Evolutionary conservation across 2,113 vertebrate genomes (phyloP).

Genomic region (Varanus salvator): DNA sequence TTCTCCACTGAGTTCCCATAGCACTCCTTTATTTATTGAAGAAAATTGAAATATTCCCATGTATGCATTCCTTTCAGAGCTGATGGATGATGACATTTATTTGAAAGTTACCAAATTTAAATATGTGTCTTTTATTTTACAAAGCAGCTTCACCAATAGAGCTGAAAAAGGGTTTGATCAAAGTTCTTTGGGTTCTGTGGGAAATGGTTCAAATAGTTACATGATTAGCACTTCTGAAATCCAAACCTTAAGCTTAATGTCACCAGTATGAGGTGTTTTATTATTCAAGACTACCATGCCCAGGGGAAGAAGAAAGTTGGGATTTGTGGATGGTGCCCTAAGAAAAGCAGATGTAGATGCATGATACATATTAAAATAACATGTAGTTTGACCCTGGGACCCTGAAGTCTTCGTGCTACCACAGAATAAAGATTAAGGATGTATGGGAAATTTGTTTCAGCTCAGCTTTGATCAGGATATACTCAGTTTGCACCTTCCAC

Average conservation of each 20-base stretch:
- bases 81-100: not conserved
- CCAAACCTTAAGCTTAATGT: not conserved
- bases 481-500: no score
- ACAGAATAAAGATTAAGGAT: no score
- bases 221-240: not conserved
- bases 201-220: not conserved
- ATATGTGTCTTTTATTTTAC: not conserved
- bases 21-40: not conserved
- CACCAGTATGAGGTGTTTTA: no score
- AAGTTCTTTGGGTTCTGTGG: not conserved
- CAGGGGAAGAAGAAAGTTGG: no score
- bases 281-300: no score
- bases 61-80: not conserved
- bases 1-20: not conserved
- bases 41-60: not conserved
- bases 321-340: no score
- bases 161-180: not conserved
- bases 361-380: no score
- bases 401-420: no score
- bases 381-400: no score
- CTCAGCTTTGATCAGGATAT: no score
- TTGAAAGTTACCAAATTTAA: not conserved
- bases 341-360: no score
- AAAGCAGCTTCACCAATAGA: not conserved
- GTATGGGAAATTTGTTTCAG: no score